Evolutionary conservation across 2,888 invertebrate genomes (phyloP), one percentile per base, ranked within the genome.

Genomic region (Eupithecia insigniata): DNA sequence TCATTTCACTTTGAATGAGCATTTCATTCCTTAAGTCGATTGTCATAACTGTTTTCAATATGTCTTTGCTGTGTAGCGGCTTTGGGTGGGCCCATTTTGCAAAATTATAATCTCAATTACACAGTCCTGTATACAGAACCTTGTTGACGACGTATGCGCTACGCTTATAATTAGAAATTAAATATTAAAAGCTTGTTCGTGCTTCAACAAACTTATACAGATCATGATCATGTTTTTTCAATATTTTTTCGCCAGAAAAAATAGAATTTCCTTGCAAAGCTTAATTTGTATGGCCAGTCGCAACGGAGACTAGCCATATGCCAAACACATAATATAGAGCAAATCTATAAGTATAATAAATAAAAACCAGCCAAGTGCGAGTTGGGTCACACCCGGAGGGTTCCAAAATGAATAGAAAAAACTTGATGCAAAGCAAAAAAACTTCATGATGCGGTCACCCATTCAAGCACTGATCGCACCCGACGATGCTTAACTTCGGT

Each of bases 21-120:
- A 55, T 34, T 62, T 0, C 22, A 34, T 34, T 32, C 14, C 12
- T 0, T 62, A n/a, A 34, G 28, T 34, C 22, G 30, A 34, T 36
- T 64, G 64, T 64, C n/a, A 26, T 39, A 36, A 34, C 64, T 64
- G 64, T 65, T 58, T 30, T 2, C 22, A 61, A 39, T 28, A 55
- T 16, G 5, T 46, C 22, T 43, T 16, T 69, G 43, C 69, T 72
- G 72, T 67, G 70, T 30, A 46, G 77, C 72, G 80, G 83, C 82
- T 83, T 82, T 86, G 86, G 86, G 87, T 79, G 84, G 82, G 85
- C 82, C 79, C 80, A 80, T 84, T 83, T 85, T 86, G 84, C 84
- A 84, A 83, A 89, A 90, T 92, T 89, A 91, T 91, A 90, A 88
- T 84, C 82, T 83, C 86, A 86, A 86, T 88, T 87, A 88, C 84